Evolutionary conservation across 1,140 invertebrate genomes (phyloP).

Genomic region (Microplitis demolitor): DNA sequence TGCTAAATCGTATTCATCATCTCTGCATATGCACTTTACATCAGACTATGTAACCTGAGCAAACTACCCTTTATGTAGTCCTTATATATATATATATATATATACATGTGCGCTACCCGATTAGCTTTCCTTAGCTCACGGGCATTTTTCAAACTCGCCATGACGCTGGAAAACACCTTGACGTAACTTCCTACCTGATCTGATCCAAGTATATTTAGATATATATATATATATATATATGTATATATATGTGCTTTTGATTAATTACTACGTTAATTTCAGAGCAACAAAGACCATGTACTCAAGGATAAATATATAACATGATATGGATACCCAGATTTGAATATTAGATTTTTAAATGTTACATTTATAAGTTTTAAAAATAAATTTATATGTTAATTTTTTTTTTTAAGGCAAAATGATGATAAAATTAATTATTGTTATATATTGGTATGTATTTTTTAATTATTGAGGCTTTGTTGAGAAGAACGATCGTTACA

Average conservation of each 20-base stretch:
- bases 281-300: not conserved
- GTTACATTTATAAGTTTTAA: too few relatives aligned
- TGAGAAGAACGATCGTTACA: too few relatives aligned
- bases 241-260: not conserved
- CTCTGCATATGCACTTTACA: not conserved
- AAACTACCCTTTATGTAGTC: not conserved
- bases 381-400: too few relatives aligned
- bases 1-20: not conserved
- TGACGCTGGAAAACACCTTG: not conserved
- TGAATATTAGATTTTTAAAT: not conserved
- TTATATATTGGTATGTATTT: too few relatives aligned
- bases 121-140: not conserved
- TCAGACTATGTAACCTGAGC: not conserved
- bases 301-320: too few relatives aligned
- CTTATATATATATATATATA: too few relatives aligned
- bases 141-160: slow-evolving; percentile 36
- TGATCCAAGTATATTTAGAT: too few relatives aligned
- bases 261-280: slow-evolving; percentile 10
- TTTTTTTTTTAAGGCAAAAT: too few relatives aligned
- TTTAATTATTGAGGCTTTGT: too few relatives aligned
- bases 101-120: not conserved
- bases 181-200: not conserved
- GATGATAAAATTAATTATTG: too few relatives aligned
- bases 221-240: not conserved
- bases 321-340: not conserved